Evolutionary conservation across 2,797 vertebrate species (phyloP).

Genomic region (Coendou prehensilis): DNA sequence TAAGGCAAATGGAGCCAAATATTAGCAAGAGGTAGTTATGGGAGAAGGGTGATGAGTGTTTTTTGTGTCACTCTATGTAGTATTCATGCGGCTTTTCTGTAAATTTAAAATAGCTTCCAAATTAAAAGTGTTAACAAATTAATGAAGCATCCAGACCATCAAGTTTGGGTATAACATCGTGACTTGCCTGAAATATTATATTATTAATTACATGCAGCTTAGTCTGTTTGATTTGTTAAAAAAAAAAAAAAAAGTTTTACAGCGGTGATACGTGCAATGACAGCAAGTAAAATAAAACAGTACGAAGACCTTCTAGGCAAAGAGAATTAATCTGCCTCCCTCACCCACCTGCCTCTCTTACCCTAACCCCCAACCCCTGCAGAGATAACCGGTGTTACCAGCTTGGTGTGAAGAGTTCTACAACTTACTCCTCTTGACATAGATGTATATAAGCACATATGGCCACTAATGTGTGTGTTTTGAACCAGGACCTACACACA

Average conservation of each 20-base stretch:
- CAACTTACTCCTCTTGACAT: neutral
- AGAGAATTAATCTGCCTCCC: neutral
- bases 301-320: neutral
- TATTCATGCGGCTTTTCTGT: neutral
- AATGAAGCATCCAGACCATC: neutral
- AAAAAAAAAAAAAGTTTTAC: neutral
- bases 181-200: conserved; percentile 11
- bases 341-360: accelerated
- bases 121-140: conserved; percentile 22
- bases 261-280: neutral
- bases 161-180: neutral
- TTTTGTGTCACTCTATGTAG: neutral
- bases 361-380: neutral
- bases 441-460: accelerated
- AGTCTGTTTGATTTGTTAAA: neutral
- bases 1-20: neutral
- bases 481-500: neutral
- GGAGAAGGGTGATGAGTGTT: neutral
- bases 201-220: conserved; percentile 37
- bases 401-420: neutral
- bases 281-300: neutral
- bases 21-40: neutral
- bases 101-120: conserved; percentile 35
- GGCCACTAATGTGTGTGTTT: neutral
- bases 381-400: neutral